These are phyloP conservation scores for Blastobasis adustella DNA, from an alignment of 2,888 invertebrate genomes.

Conservation along the genomic window DNA sequence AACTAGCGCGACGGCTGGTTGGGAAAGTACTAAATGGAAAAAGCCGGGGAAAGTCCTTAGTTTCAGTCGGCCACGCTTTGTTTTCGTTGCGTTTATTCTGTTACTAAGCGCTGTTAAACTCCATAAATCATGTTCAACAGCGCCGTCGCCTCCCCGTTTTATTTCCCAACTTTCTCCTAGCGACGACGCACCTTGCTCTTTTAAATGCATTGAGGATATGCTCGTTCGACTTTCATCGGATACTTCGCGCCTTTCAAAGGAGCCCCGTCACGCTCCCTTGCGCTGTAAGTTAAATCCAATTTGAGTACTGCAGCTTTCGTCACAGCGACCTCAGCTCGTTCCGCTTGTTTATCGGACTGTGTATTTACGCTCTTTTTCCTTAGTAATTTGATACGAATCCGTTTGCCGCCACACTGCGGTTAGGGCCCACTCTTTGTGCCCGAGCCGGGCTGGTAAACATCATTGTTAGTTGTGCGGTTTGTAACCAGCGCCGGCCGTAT, in stretches of 20 bases:
- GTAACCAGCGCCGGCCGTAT: conserved; percentile 23
- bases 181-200: too few species aligned
- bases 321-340: conserved; percentile 39
- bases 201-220: too few species aligned
- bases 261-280: background rate
- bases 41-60: conserved; percentile 1
- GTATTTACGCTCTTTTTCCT: conserved; percentile 53
- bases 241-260: background rate
- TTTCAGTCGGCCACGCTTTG: too few species aligned
- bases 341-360: conserved; percentile 52
- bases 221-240: background rate
- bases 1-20: background rate
- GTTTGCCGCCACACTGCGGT: conserved; percentile 33
- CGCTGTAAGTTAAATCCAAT: conserved; percentile 10
- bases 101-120: background rate
- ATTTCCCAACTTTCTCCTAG: too few species aligned
- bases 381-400: conserved; percentile 42
- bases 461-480: conserved; percentile 28
- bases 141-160: too few species aligned
- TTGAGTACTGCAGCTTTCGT: conserved; percentile 31
- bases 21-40: conserved; percentile 4
- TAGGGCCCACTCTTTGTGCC: conserved; percentile 22
- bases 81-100: background rate
- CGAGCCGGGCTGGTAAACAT: conserved; percentile 21
- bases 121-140: background rate